These are phyloP conservation scores for Knipowitschia caucasica DNA, from an alignment of 2,797 vertebrate genomes.

Conservation along the genomic window DNA sequence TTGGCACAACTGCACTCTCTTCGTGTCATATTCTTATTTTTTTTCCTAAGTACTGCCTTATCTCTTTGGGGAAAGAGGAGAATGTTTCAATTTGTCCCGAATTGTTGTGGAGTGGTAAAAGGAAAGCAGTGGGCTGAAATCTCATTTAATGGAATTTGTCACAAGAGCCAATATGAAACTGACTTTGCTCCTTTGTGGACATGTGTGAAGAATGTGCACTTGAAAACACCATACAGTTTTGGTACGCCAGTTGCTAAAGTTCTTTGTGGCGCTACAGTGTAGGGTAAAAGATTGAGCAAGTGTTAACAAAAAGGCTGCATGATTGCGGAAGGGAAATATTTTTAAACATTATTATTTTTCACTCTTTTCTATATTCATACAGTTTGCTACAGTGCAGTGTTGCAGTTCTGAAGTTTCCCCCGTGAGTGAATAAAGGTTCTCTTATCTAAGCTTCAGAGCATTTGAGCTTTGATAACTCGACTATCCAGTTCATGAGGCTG, in stretches of 20 bases:
- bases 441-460: too few relatives aligned
- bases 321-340: background rate
- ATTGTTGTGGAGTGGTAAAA: slow-evolving; percentile 50
- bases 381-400: too few relatives aligned
- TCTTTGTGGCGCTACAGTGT: background rate
- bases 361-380: too few relatives aligned
- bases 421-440: too few relatives aligned
- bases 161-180: slow-evolving; percentile 58
- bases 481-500: background rate
- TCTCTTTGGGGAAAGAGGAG: slow-evolving; percentile 49
- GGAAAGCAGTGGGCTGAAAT: slow-evolving; percentile 54
- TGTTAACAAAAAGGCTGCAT: background rate
- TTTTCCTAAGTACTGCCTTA: slow-evolving; percentile 60
- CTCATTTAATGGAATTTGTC: slow-evolving; percentile 64
- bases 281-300: background rate
- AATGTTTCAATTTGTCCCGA: slow-evolving; percentile 66
- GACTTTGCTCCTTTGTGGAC: slow-evolving; percentile 27
- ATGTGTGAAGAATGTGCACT: slow-evolving; percentile 47
- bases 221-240: slow-evolving; percentile 38
- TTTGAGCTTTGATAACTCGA: background rate
- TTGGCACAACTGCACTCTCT: slow-evolving; percentile 58
- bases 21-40: slow-evolving; percentile 62
- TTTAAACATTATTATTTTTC: background rate
- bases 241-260: slow-evolving; percentile 23
- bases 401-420: too few relatives aligned